These are phyloP conservation scores for Dromas ardeola DNA, from an alignment of 2,113 vertebrate genomes.

Conservation along the genomic window DNA sequence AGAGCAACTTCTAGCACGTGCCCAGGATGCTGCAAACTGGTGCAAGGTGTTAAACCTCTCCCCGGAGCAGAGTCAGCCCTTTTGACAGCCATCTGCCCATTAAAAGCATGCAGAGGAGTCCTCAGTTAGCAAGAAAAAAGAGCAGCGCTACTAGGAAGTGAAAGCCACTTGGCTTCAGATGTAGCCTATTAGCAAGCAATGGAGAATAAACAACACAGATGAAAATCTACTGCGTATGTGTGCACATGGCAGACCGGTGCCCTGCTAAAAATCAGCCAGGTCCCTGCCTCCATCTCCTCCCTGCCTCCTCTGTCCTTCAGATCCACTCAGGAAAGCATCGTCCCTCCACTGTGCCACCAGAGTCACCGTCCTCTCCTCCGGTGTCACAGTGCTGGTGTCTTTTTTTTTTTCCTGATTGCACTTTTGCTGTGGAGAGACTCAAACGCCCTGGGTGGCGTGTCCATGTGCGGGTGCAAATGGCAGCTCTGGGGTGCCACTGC, in stretches of 20 bases:
- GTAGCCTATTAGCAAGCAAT: background rate
- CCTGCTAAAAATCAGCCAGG: background rate
- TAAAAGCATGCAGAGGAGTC: background rate
- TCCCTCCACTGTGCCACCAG: background rate
- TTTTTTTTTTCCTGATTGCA: background rate
- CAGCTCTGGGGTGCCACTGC: background rate
- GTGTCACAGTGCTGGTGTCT: background rate
- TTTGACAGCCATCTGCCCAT: background rate
- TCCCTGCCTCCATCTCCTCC: background rate
- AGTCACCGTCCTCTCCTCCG: background rate
- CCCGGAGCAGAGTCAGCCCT: background rate
- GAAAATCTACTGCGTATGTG: background rate
- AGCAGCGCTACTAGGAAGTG: background rate
- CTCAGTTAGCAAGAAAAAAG: background rate
- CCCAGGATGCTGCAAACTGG: background rate
- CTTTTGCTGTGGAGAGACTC: background rate
- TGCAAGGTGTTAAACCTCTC: background rate
- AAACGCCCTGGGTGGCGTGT: background rate
- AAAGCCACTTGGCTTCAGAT: background rate
- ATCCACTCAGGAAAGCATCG: background rate
- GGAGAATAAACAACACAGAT: background rate
- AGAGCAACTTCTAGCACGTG: background rate
- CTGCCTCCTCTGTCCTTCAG: background rate
- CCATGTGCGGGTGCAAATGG: rapidly evolving
- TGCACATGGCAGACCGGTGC: rapidly evolving